phyloP scores from a whole-genome alignment of 2,888 invertebrate genomes.

The Cheilosia impressa region DNA sequence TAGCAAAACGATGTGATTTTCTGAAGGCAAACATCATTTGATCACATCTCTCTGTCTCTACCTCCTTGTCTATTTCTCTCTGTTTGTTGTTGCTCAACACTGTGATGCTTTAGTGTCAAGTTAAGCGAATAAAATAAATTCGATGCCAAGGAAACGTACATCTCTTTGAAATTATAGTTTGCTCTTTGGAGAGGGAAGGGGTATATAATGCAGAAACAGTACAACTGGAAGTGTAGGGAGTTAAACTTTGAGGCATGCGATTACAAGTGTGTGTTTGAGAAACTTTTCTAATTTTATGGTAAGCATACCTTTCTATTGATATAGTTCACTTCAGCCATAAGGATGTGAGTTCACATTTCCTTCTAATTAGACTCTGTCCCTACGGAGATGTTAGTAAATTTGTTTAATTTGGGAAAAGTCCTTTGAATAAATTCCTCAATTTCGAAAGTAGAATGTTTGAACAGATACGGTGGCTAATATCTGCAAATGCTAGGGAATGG shows the following conservation, averaged over 20 bases:
- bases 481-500: too few species aligned
- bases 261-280: background rate
- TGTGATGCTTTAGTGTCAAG: slow-evolving; percentile 22
- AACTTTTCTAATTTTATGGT: slow-evolving; percentile 19
- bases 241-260: background rate
- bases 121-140: slow-evolving; percentile 21
- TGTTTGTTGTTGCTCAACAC: background rate
- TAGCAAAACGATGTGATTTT: background rate
- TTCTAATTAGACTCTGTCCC: background rate
- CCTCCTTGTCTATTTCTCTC: background rate
- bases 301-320: slow-evolving; percentile 7
- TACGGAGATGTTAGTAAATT: background rate
- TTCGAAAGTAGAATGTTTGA: background rate
- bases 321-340: background rate
- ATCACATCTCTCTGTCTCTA: background rate
- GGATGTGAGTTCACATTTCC: background rate
- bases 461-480: too few species aligned
- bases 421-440: background rate
- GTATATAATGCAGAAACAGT: background rate
- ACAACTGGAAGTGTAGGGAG: background rate
- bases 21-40: background rate
- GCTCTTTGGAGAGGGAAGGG: background rate
- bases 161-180: background rate
- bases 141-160: slow-evolving; percentile 12
- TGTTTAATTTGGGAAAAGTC: background rate